Evolutionary conservation across 2,888 invertebrate genomes (phyloP).

Genomic region (Lasioglossum calceatum): DNA sequence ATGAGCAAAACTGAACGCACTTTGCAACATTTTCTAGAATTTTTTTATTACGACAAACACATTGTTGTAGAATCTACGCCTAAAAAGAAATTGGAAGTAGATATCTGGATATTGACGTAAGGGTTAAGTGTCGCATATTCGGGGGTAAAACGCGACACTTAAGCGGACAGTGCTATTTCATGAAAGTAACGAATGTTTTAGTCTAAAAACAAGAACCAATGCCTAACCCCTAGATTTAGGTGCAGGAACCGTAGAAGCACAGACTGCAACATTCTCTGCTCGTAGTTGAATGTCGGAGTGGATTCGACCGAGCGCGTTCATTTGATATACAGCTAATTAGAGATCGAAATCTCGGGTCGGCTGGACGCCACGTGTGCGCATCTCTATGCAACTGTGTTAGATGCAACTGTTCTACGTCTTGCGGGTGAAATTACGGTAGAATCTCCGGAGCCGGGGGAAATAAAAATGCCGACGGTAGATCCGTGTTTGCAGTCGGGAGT

Average conservation of each 20-base stretch:
- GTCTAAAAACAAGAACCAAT: not conserved
- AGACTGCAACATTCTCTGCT: constrained; percentile 38
- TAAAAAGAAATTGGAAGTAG: not conserved
- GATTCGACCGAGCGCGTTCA: constrained; percentile 74
- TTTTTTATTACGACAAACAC: not conserved
- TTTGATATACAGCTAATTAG: constrained; percentile 84
- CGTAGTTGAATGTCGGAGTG: constrained; percentile 47
- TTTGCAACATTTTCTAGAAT: not conserved
- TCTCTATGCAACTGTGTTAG: constrained; percentile 1
- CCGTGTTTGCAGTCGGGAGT: not conserved
- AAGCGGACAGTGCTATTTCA: not conserved
- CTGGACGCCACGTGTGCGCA: not conserved
- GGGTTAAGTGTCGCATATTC: no score
- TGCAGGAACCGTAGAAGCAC: not conserved
- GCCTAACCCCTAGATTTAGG: not conserved
- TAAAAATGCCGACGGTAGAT: not conserved
- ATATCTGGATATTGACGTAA: not conserved
- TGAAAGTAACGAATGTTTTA: not conserved
- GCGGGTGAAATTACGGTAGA: constrained; percentile 10
- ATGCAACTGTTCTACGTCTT: not conserved
- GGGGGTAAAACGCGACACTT: not conserved
- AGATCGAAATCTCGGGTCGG: constrained; percentile 81
- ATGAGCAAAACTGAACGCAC: not conserved
- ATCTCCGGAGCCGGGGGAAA: not conserved
- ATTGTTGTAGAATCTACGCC: not conserved